phyloP scores from a whole-genome alignment of 2,797 vertebrate genomes.

The Numenius phaeopus region DNA sequence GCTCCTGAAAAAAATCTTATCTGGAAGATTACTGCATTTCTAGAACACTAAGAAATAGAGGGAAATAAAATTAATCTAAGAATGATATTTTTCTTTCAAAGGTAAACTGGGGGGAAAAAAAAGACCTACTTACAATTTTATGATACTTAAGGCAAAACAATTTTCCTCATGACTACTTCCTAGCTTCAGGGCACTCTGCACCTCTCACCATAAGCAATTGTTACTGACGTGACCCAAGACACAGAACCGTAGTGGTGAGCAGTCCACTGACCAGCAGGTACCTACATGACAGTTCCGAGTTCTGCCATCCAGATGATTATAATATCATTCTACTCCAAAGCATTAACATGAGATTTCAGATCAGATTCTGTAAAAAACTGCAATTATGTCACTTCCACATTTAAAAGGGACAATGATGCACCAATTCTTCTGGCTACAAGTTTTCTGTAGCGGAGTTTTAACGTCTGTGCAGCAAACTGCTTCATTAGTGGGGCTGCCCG shows the following conservation, averaged over 20 bases:
- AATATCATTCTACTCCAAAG: not conserved
- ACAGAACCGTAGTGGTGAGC: not conserved
- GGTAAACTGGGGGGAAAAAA: not conserved
- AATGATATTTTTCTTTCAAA: not conserved
- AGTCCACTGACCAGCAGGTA: not conserved
- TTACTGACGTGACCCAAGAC: not conserved
- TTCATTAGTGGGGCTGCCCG: not conserved
- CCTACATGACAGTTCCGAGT: accelerated
- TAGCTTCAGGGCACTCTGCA: not conserved
- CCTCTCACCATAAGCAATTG: not conserved
- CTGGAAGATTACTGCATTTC: not conserved
- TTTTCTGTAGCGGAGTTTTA: not conserved
- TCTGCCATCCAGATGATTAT: not conserved
- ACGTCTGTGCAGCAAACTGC: not conserved
- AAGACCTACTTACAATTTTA: not conserved
- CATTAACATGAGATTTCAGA: not conserved
- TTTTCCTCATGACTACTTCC: not conserved
- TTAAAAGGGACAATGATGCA: not conserved
- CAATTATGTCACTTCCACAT: not conserved
- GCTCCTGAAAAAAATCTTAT: not conserved
- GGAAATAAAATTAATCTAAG: not conserved
- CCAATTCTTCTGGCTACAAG: not conserved
- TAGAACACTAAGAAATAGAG: not conserved
- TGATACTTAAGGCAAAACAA: not conserved
- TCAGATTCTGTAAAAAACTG: not conserved